Evolutionary conservation across 2,888 invertebrate genomes (phyloP).

Genomic region (Clanis bilineata): DNA sequence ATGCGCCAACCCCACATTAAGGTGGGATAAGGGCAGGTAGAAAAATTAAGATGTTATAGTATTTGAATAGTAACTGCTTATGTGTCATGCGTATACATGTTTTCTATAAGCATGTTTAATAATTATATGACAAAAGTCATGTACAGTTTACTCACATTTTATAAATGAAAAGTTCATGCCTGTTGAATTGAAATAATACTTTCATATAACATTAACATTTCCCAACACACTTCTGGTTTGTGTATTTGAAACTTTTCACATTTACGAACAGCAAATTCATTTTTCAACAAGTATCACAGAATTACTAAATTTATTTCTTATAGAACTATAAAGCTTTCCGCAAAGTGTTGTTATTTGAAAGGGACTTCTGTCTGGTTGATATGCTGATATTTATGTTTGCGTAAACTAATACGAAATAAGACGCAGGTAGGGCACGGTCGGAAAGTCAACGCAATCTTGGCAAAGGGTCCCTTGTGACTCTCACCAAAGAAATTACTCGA

Average conservation of each 20-base stretch:
- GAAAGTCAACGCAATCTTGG: conserved; percentile 70
- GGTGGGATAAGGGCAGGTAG: too few relatives aligned
- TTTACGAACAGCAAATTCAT: conserved; percentile 61
- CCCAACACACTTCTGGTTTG: conserved; percentile 20
- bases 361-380: conserved; percentile 18
- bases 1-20: too few relatives aligned
- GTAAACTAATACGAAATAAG: conserved; percentile 51
- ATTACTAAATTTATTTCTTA: too few relatives aligned
- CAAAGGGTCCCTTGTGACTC: conserved; percentile 68
- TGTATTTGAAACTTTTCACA: conserved; percentile 59
- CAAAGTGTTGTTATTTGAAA: neutral
- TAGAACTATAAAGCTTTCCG: neutral
- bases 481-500: conserved; percentile 74
- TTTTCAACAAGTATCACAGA: conserved; percentile 22
- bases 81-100: too few relatives aligned
- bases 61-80: too few relatives aligned
- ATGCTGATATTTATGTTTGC: conserved; percentile 37
- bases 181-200: neutral
- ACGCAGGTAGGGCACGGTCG: conserved; percentile 53
- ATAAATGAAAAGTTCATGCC: neutral
- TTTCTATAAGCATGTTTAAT: too few relatives aligned
- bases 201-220: neutral
- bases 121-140: too few relatives aligned
- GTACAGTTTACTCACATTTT: neutral
- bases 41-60: too few relatives aligned